Evolutionary conservation across 1,140 invertebrate genomes (phyloP), one percentile per base, ranked within the genome.

Genomic region (Procambarus virginalis): DNA sequence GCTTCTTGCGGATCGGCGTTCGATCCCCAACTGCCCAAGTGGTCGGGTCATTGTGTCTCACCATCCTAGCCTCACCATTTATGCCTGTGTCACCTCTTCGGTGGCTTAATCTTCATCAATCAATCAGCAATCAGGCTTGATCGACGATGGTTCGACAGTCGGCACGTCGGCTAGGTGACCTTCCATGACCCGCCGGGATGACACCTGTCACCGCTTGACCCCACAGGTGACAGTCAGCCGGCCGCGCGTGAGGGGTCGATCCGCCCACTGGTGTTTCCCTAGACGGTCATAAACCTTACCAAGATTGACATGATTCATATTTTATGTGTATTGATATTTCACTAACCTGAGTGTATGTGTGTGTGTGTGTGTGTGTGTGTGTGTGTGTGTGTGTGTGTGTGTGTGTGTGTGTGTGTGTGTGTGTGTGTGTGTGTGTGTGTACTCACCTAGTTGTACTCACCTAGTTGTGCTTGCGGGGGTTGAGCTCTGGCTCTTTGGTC

Each of bases 261-360:
- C 49, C 10, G 49, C 84, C 51, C 48, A 2, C n/a, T 9, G 14
- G 46, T 55, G 51, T 55, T 10, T 10, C 51, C 20, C n/a, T 46
- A 17, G 20, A 70, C 45, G 64, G 78, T 64, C 86, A 81, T 87
- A 87, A 87, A 81, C 58, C 77, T 73, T 78, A 87, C 60, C 46
- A 79, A 64, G 86, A 87, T 55, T 87, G 86, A 87, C 85, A 87
- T 87, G 49, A 80, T 80, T 80, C 64, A 80, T 80, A 70, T 80
- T 87, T 80, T 34, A 81, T 87, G 64, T 81, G 48, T 81, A 87
- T 55, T 73, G 77, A 87, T 81, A 87, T 85, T 76, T 60, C 49
- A 10, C 2, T 77, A 85, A 85, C 55, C n/a, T 77, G 75, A 58
- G 75, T 77, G 51, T 2, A n/a, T 75, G 10, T 75, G 12, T 22